These are phyloP conservation scores for Mylabris sibirica DNA, from an alignment of 2,888 invertebrate genomes.

Conservation along the genomic window DNA sequence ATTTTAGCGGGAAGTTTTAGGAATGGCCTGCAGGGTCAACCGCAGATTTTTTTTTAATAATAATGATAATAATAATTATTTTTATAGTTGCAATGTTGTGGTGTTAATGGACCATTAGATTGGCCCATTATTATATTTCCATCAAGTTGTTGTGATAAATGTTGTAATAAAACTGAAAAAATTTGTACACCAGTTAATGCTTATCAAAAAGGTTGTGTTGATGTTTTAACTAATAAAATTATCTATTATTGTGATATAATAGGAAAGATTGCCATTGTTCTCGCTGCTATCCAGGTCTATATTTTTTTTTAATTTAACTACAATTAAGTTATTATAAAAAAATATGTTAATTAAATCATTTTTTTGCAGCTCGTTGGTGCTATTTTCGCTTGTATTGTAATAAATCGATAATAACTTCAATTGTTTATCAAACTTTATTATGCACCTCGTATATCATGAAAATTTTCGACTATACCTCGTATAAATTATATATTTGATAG, in stretches of 20 bases:
- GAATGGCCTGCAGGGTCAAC: too few relatives aligned
- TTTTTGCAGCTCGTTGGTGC: conserved; percentile 74
- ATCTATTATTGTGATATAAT: conserved; percentile 65
- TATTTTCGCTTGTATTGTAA: conserved; percentile 84
- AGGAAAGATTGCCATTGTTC: conserved; percentile 70
- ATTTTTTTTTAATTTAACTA: conserved; percentile 35
- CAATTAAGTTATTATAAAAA: too few relatives aligned
- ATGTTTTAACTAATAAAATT: conserved; percentile 56
- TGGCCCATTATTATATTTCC: conserved; percentile 22
- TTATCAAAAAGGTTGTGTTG: conserved; percentile 62
- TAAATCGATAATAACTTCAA: conserved; percentile 66
- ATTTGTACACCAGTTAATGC: conserved; percentile 30
- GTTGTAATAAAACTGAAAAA: conserved; percentile 39
- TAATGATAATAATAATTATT: conserved; percentile 16
- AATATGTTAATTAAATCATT: conserved; percentile 41
- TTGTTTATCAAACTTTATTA: too few relatives aligned
- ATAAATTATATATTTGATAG: too few relatives aligned
- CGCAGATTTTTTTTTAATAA: too few relatives aligned
- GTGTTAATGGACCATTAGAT: conserved; percentile 24
- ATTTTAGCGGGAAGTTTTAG: too few relatives aligned
- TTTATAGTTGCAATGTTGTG: conserved; percentile 37
- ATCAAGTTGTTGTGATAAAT: conserved; percentile 26
- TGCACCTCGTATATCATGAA: background rate
- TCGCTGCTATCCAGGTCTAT: conserved; percentile 76
- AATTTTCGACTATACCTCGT: too few relatives aligned